These are phyloP conservation scores for Euura lappo DNA, from an alignment of 1,140 invertebrate genomes.

Conservation along the genomic window DNA sequence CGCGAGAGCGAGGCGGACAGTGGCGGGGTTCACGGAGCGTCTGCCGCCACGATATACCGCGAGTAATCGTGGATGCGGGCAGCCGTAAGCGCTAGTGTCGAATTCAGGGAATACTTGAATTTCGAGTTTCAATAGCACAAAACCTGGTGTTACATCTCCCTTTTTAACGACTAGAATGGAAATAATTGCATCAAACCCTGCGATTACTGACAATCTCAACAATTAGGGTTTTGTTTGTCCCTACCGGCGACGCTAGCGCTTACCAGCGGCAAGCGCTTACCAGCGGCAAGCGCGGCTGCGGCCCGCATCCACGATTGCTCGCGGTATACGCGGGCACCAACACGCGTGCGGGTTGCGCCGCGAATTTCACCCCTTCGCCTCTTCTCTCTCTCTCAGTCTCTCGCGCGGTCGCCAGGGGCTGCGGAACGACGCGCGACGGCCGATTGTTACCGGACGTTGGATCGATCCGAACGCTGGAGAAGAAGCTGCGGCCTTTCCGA, in stretches of 20 bases:
- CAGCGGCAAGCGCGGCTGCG: background rate
- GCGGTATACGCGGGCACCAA: background rate
- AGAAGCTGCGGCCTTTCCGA: constrained; percentile 2
- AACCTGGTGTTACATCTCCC: too few species aligned
- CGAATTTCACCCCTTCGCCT: background rate
- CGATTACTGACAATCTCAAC: too few species aligned
- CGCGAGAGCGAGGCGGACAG: background rate
- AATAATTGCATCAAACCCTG: too few species aligned
- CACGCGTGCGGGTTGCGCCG: background rate
- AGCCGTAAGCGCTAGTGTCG: too few species aligned
- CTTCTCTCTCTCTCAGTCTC: background rate
- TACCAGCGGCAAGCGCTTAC: background rate
- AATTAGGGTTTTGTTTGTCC: background rate
- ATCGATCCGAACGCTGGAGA: background rate
- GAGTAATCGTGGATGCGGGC: too few species aligned
- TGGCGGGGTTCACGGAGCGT: background rate
- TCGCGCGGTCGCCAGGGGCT: constrained; percentile 17
- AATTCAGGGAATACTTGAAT: too few species aligned
- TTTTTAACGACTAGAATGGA: too few species aligned
- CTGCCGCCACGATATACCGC: background rate
- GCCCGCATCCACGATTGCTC: background rate
- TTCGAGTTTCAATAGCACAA: too few species aligned
- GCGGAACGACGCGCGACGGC: constrained; percentile 32
- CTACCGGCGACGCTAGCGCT: background rate
- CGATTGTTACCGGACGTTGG: constrained; percentile 17